Evolutionary conservation across 1,140 invertebrate genomes (phyloP), one percentile per base, ranked within the genome.

Genomic region (Psilanteris sp.): DNA sequence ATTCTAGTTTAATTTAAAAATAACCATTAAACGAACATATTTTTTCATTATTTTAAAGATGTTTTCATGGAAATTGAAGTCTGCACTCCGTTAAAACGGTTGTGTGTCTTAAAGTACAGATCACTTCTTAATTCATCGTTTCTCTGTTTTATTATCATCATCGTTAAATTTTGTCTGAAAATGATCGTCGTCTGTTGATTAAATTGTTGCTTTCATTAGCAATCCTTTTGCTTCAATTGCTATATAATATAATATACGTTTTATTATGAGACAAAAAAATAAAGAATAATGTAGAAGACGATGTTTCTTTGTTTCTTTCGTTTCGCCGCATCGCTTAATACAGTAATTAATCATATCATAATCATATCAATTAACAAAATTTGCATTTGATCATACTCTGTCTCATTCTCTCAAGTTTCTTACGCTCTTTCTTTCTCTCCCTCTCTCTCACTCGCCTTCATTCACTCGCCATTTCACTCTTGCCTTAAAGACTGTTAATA

Each of bases 321-420:
- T 67, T 62, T 75, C 46, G 43, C 85, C 79, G 79, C 67, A 83
- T 82, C 73, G 83, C 83, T 81, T 85, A 84, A 84, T 85, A 84
- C 74, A 85, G 80, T 83, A 84, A 84, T 81, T 83, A 84, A 81
- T 85, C 78, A 77, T 84, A 78, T 74, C 81, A 79, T 85, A 86
- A 71, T 71, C 57, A 59, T 73, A 73, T 37, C 50, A 64, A 43
- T 73, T 73, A 73, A 73, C 70, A 66, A 86, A 87, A 87, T 77
- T 85, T 77, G 70, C 79, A 75, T 80, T 61, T 81, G 55, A 64
- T 79, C 64, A 32, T 66, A 73, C 78, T 67, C 44, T 78, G 24
- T 61, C 48, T 29, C 34, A 39, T 27, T 18, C 26, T 46, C 36
- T 70, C 22, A 14, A 9, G 61, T n/a, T n/a, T n/a, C n/a, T n/a